Conservation (phyloP, 2,113 vertebrate genomes). For the Rallus limicola region DNA sequence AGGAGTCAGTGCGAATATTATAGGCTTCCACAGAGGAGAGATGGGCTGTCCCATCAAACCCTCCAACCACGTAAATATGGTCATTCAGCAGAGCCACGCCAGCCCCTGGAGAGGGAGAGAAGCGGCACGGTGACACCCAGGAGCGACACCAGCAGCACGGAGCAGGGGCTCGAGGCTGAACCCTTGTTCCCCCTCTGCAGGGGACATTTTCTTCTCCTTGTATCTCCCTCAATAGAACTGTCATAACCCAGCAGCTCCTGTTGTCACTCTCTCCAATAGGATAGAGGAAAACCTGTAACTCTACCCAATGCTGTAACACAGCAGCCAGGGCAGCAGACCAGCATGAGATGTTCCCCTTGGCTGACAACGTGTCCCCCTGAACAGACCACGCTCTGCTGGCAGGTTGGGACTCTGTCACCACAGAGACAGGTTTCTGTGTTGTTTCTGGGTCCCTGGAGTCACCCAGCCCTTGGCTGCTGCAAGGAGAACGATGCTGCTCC, state of each 20-base stretch:
- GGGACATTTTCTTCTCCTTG: not conserved
- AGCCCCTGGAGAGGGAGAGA: constrained; percentile 78
- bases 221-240: not conserved
- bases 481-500: not conserved
- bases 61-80: constrained; percentile 96
- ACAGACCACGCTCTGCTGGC: not conserved
- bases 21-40: constrained; percentile 96
- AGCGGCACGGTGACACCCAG: not conserved
- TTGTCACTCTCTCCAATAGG: not conserved
- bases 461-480: not conserved
- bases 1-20: constrained; percentile 96
- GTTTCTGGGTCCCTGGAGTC: not conserved
- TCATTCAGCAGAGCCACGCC: constrained; percentile 96
- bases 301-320: not conserved
- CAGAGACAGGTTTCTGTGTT: not conserved
- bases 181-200: not conserved
- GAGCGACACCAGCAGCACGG: fast-evolving
- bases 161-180: fast-evolving
- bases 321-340: not conserved
- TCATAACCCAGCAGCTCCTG: not conserved
- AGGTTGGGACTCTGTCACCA: not conserved
- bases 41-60: constrained; percentile 95
- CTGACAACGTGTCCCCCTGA: not conserved
- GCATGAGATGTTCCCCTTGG: not conserved
- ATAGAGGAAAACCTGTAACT: not conserved